Base-by-base conservation (phyloP, 2,113 vertebrate species). In the Laterallus jamaicensis region DNA sequence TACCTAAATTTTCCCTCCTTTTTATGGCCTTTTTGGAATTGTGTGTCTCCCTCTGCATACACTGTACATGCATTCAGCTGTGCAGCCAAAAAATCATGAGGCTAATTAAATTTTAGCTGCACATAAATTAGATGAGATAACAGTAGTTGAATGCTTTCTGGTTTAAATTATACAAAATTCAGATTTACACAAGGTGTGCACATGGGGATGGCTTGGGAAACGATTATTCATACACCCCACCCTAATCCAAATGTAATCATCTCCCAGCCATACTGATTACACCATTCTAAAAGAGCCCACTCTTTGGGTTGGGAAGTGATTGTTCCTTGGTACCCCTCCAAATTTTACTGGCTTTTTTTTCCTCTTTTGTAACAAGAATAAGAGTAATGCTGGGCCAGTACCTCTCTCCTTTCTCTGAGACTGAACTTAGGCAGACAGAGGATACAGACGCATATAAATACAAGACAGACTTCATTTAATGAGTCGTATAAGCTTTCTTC, bases 41-140 rank as follows among this genome's bases (percentile, higher is more conserved):
- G 60, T 94, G n/a, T 86, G 60, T 90, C 73, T 95, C 95, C 88
- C 92, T 90, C 83, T 95, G 90, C 90, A 94, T 95, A 88, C 68
- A 87, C 52, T 74, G 24, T 66, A 76, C 70, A 93, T 86, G 50
- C 29, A 87, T 82, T 82, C 86, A 31, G 22, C 63, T 86, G 35
- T 91, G 62, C 86, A 97, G 97, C 97, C 97, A 97, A 96, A 93
- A 95, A 88, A 91, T 90, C 86, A 71, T 91, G 92, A 93, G 71
- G 79, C 94, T 87, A 93, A 96, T 82, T 96, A 95, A 95, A 88
- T 89, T 93, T 93, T 94, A 96, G 79, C 93, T 93, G 94, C 88
- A 94, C 93, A 92, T 96, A 96, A 97, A 96, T 96, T 96, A 93
- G 86, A 95, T 96, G 96, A 96, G 93, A 95, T 95, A 96, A 86